Percentiles rank a stretch among this genome's conserved stretches.
phyloP scores from a whole-genome alignment of 2,113 vertebrate genomes.

The Motacilla tschutschensis region DNA sequence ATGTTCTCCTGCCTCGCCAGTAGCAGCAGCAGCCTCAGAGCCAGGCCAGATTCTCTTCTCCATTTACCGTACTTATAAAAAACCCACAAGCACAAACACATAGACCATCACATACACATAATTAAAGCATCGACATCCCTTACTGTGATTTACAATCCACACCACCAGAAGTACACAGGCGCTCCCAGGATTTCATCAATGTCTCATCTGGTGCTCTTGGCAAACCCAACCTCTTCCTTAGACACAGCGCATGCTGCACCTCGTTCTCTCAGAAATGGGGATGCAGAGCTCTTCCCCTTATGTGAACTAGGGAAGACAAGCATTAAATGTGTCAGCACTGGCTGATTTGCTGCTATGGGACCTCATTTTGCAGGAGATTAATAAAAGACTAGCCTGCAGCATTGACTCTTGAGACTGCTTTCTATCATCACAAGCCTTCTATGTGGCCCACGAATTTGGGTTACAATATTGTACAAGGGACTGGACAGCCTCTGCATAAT shows the following conservation, averaged over 20 bases:
- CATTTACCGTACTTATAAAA: constrained; percentile 64
- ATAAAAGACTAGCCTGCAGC: constrained; percentile 62
- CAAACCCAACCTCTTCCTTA: constrained; percentile 41
- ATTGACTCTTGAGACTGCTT: constrained; percentile 27
- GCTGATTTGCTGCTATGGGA: constrained; percentile 49
- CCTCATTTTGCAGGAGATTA: constrained; percentile 49
- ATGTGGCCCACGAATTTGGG: background rate
- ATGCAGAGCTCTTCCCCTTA: background rate
- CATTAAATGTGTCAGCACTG: constrained; percentile 26
- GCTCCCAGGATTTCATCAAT: constrained; percentile 67
- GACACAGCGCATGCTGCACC: constrained; percentile 4
- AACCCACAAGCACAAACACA: constrained; percentile 60
- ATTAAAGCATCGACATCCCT: constrained; percentile 66
- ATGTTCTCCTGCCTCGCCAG: constrained; percentile 24
- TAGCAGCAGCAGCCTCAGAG: constrained; percentile 53
- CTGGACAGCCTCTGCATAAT: constrained; percentile 1
- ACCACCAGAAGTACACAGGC: constrained; percentile 63
- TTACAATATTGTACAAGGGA: constrained; percentile 15
- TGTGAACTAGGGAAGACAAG: constrained; percentile 11
- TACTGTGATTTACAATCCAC: constrained; percentile 68
- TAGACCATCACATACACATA: constrained; percentile 61
- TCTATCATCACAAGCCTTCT: background rate
- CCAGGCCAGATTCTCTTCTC: constrained; percentile 58
- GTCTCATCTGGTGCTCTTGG: constrained; percentile 68
- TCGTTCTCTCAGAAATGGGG: constrained; percentile 10